Conservation (phyloP, 2,797 vertebrate genomes). For the Nasua narica region DNA sequence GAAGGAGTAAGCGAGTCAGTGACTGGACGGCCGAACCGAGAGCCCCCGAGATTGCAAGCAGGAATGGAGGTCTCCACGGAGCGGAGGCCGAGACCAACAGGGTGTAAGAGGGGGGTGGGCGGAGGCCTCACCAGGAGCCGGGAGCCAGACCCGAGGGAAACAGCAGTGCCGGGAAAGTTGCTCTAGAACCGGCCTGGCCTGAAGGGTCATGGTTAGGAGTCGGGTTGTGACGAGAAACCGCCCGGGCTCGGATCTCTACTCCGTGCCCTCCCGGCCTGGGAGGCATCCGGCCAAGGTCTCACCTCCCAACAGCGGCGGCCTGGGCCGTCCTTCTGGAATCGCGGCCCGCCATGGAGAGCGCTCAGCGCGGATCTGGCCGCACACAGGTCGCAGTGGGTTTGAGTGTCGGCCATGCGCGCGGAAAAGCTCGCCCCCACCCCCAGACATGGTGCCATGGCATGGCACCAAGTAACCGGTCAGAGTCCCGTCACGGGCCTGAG, state of each 20-base stretch:
- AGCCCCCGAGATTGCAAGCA: not conserved
- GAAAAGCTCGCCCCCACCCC: fast-evolving
- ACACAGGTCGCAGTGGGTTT: not conserved
- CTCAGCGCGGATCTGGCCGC: not conserved
- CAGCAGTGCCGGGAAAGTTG: fast-evolving
- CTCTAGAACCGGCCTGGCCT: not conserved
- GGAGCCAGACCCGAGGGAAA: too few relatives aligned
- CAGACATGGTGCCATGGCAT: fast-evolving
- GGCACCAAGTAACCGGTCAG: not conserved
- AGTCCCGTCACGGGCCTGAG: not conserved
- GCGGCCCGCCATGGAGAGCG: too few relatives aligned
- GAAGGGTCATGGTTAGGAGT: not conserved
- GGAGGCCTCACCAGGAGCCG: not conserved
- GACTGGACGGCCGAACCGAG: fast-evolving
- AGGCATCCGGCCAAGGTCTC: not conserved
- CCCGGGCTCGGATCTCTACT: not conserved
- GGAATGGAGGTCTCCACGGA: not conserved
- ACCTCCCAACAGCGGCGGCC: not conserved
- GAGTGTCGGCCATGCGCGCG: not conserved
- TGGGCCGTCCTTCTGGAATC: not conserved
- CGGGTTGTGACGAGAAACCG: fast-evolving
- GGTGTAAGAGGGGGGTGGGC: fast-evolving
- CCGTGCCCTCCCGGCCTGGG: fast-evolving
- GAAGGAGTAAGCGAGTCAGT: not conserved
- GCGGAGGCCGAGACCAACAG: not conserved